Conservation (phyloP, 2,797 vertebrate genomes). For the Sebastes taczanowskii region DNA sequence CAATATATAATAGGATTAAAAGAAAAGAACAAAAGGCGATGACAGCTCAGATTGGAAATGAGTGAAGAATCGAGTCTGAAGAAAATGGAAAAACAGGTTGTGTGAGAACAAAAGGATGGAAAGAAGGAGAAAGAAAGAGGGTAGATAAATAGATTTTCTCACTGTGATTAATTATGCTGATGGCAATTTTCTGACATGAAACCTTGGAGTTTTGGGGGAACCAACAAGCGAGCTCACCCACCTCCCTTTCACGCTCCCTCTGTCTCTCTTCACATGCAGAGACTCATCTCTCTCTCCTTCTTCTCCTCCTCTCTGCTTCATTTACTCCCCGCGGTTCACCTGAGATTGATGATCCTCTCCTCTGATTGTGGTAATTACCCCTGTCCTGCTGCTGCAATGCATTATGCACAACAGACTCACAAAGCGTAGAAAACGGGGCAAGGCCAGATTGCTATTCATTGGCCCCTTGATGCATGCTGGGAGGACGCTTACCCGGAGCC, state of each 20-base stretch:
- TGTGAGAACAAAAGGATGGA: not conserved
- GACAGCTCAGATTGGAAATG: not conserved
- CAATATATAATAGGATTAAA: not conserved
- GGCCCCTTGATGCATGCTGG: slow-evolving; percentile 57
- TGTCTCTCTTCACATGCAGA: slow-evolving; percentile 8
- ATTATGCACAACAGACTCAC: slow-evolving; percentile 82
- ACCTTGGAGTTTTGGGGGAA: slow-evolving; percentile 50
- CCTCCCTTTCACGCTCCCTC: not conserved
- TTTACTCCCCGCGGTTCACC: slow-evolving; percentile 86
- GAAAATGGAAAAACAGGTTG: not conserved
- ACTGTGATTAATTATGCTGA: slow-evolving; percentile 67
- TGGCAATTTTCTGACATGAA: slow-evolving; percentile 59
- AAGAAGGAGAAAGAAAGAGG: slow-evolving; percentile 6
- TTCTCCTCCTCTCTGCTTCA: slow-evolving; percentile 81
- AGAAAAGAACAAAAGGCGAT: not conserved
- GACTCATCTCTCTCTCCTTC: slow-evolving; percentile 30
- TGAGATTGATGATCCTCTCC: slow-evolving; percentile 86
- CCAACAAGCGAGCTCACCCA: slow-evolving; percentile 47
- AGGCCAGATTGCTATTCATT: slow-evolving; percentile 66
- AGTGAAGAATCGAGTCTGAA: not conserved
- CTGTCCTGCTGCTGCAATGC: slow-evolving; percentile 80
- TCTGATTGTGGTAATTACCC: slow-evolving; percentile 88
- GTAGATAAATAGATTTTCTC: slow-evolving; percentile 66
- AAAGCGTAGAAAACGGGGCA: slow-evolving; percentile 54
- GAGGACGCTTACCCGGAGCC: slow-evolving; percentile 22